Evolutionary conservation across 2,113 vertebrate genomes (phyloP), one percentile per base, ranked within the genome.

Genomic region (Oncorhynchus gorbuscha): DNA sequence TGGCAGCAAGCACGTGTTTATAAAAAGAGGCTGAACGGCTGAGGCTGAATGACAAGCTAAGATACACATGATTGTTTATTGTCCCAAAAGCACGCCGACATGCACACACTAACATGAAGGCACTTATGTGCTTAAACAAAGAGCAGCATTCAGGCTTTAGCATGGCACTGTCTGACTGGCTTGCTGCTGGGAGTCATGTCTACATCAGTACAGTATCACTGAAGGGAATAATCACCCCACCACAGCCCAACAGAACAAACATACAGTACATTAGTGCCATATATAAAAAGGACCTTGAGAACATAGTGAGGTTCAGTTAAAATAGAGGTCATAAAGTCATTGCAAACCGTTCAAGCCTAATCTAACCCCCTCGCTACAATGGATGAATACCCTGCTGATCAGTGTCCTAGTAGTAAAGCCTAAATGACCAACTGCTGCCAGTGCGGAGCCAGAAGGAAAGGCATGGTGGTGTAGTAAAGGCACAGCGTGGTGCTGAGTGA

Each of bases 401-500:
- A 62, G 5, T 55, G 51, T 62, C 59, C 59, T n/a, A 62, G n/a
- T 24, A 14, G 59, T 22, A 22, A 16, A 16, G 12, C 51, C 51
- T 55, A 16, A 58, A 20, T 6, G 13, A 58, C 55, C 55, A 58
- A 62, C 59, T 22, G 59, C 7, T 22, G n/a, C 20, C 14, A 58
- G 6, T n/a, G n/a, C 24, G 59, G n/a, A 24, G 20, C 5, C 18
- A 72, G 32, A 20, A 18, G 55, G 55, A 58, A 28, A 62, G 75
- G 66, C 69, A 72, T 28, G 22, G 80, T 55, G 51, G 51, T 55
- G 1, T 58, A n/a, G 58, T 49, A 72, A 72, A 81, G 83, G 81
- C 86, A 85, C 76, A 28, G 78, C 32, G 72, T 45, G 67, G 73
- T 78, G 84, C 86, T 86, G 28, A 81, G 62, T 64, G 78, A 80